Percentiles rank a stretch among this genome's conserved stretches.
Conservation (phyloP, 1,140 invertebrate genomes). For the Radopholus similis region DNA sequence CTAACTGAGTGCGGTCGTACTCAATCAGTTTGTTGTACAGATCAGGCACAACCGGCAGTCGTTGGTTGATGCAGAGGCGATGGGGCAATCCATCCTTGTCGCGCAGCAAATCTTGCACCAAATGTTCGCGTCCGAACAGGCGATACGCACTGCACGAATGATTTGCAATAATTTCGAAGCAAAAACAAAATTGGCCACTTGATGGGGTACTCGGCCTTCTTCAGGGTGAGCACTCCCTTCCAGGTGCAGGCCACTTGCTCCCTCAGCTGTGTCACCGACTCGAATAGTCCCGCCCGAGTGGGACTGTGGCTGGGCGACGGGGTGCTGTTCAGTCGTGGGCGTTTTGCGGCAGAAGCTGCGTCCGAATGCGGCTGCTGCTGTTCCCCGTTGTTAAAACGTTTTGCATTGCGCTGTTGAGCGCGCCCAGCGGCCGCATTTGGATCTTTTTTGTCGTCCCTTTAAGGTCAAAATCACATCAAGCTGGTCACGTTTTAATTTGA, state of each 20-base stretch:
- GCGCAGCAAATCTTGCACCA: conserved; percentile 41
- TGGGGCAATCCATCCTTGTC: conserved; percentile 31
- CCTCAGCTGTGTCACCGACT: conserved; percentile 28
- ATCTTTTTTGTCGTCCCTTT: conserved; percentile 23
- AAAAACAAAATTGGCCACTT: conserved; percentile 25
- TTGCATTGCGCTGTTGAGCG: too few relatives aligned
- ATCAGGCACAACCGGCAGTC: conserved; percentile 32
- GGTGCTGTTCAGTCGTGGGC: conserved; percentile 26
- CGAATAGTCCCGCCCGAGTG: conserved; percentile 10
- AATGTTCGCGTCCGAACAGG: conserved; percentile 36
- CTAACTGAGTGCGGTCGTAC: conserved; percentile 19
- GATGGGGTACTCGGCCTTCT: conserved; percentile 42
- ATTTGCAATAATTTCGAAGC: background rate
- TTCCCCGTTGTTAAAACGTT: background rate
- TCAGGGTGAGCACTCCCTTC: conserved; percentile 40
- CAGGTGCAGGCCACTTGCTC: conserved; percentile 37
- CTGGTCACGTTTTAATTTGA: conserved; percentile 4
- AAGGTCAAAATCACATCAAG: conserved; percentile 4
- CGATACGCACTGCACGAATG: conserved; percentile 34
- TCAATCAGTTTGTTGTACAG: conserved; percentile 40
- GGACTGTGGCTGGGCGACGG: conserved; percentile 34
- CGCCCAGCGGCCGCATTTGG: background rate
- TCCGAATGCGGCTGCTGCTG: background rate
- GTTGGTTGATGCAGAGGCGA: conserved; percentile 31
- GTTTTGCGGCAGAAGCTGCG: conserved; percentile 16